Base-by-base conservation (phyloP, 2,888 invertebrate species). In the Tipula confusa region DNA sequence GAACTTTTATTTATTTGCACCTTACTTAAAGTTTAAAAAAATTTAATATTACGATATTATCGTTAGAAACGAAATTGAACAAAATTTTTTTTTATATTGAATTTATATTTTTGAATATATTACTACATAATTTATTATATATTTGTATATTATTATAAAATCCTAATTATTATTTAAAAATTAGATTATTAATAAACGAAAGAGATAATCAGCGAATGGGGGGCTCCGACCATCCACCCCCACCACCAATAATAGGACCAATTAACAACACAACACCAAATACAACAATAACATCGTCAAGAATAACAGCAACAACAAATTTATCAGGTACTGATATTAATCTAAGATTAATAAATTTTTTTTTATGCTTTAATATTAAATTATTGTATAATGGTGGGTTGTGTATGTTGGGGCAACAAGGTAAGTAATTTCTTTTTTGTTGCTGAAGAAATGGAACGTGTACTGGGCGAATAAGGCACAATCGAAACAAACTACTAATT, bases 151-250 rank as follows among this genome's bases (percentile, higher is more conserved):
- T 18, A 64, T 24, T 24, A 64, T 64, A 24, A 64, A 18, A 64
- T 64, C 64, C 64, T 64, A 64, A 64, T 64, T 64, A 64, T 64
- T 64, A 64, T 64, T 64, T 64, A 24, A 64, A 80, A 82, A 82
- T 82, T 33, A 82, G 82, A 82, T 82, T 82, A 82, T 33, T 82
- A 33, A 82, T 82, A 36, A 82, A 82, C 82, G 82, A 82, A 82
- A 82, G 82, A 82, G 82, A 82, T 82, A 82, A 29, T 18, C 82
- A 82, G 33, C 29, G 82, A 82, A 82, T 82, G n/a, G 82, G 29
- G 82, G 82, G 29, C 18, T 18, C 33, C 11, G 36, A 36, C 18
- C 82, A 82, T 18, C 36, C 82, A 18, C 82, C 82, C 6, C 79
- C 79, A 5, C 80, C 80, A 29, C 36, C 82, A 82, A 29, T 33